Conservation (phyloP, 1,140 invertebrate genomes). For the Anastrepha ludens region DNA sequence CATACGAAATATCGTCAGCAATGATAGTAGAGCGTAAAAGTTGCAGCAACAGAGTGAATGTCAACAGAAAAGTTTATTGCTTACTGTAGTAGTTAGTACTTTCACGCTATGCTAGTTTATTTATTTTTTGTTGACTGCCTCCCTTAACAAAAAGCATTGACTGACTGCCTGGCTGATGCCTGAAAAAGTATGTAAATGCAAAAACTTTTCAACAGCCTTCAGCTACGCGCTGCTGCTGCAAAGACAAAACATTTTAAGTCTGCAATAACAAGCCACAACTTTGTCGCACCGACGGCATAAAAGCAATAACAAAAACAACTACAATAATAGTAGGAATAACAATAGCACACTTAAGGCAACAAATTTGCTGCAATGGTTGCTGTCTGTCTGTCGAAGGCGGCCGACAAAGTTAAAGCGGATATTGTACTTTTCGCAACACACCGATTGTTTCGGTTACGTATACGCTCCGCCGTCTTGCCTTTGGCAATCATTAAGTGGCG, state of each 20-base stretch:
- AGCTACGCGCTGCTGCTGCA: neutral
- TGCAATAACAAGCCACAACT: slow-evolving; percentile 3
- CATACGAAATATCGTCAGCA: neutral
- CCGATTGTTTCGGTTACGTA: slow-evolving; percentile 32
- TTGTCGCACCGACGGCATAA: neutral
- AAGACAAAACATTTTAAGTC: slow-evolving; percentile 26
- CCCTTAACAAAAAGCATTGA: slow-evolving; percentile 1
- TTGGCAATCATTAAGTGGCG: neutral
- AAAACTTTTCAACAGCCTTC: slow-evolving; percentile 25
- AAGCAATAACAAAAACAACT: neutral
- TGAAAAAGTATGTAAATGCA: neutral
- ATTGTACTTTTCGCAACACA: neutral
- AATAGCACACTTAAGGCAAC: neutral
- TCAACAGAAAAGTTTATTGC: slow-evolving; percentile 49
- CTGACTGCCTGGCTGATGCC: neutral
- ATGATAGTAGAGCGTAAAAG: neutral
- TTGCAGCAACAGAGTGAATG: neutral
- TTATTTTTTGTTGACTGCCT: neutral
- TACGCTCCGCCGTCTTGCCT: slow-evolving; percentile 6
- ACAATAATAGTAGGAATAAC: neutral
- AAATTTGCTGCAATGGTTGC: neutral
- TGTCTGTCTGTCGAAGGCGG: neutral
- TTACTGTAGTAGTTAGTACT: slow-evolving; percentile 46
- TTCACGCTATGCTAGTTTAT: neutral
- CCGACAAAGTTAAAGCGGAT: slow-evolving; percentile 20